phyloP scores from a whole-genome alignment of 2,888 invertebrate species.

The Patella ulyssiponensis region DNA sequence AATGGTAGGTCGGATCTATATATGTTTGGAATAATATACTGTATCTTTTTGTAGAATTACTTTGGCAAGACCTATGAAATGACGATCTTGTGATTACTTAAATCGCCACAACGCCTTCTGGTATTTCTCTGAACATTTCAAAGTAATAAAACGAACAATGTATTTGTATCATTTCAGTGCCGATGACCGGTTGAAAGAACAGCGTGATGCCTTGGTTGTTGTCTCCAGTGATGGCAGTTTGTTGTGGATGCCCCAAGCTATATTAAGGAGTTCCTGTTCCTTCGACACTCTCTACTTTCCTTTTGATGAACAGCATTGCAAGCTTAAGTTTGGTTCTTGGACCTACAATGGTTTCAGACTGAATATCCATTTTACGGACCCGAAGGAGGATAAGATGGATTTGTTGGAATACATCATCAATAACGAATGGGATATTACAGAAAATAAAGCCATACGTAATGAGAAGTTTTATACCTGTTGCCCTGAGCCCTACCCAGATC shows the following conservation, averaged over 20 bases:
- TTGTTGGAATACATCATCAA: constrained; percentile 66
- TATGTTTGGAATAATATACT: too few relatives aligned
- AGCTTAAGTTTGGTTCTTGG: constrained; percentile 72
- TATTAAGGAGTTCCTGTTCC: constrained; percentile 68
- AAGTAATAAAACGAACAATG: background rate
- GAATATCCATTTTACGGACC: constrained; percentile 55
- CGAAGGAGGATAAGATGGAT: constrained; percentile 42
- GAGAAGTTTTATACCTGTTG: constrained; percentile 68
- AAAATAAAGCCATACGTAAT: constrained; percentile 61
- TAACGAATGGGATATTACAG: constrained; percentile 71
- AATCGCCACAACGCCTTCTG: too few relatives aligned
- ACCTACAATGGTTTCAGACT: constrained; percentile 70
- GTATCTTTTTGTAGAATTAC: too few relatives aligned
- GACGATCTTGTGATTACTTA: too few relatives aligned
- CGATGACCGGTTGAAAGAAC: constrained; percentile 71
- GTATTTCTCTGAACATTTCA: background rate
- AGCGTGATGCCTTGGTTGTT: constrained; percentile 68
- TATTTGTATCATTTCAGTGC: constrained; percentile 61
- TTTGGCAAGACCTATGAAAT: too few relatives aligned
- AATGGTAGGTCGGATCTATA: too few relatives aligned
- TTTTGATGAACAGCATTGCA: constrained; percentile 69
- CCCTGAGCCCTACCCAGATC: constrained; percentile 67
- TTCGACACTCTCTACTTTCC: constrained; percentile 72
- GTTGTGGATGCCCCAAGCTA: constrained; percentile 68
- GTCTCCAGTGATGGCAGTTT: constrained; percentile 61